A percentile compares a stretch with the other conserved stretches of the same genome.
phyloP scores from a whole-genome alignment of 2,113 vertebrate species.

The Murina feae region DNA sequence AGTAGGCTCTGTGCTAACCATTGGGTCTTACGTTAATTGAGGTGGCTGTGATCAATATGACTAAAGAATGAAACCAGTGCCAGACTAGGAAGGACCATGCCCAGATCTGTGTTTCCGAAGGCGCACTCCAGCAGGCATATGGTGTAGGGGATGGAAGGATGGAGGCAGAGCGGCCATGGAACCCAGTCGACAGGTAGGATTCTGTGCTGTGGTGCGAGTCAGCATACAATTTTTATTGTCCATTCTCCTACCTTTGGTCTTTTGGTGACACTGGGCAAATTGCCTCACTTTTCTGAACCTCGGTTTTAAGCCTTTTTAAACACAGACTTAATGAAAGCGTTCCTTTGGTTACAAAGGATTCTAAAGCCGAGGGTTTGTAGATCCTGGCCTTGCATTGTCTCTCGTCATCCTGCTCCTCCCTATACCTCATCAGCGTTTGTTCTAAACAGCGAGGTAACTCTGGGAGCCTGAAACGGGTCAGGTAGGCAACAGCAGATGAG shows the following conservation, averaged over 20 bases:
- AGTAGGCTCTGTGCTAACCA: background rate
- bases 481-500: accelerated
- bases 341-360: background rate
- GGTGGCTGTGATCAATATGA: background rate
- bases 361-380: background rate
- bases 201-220: accelerated
- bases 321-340: background rate
- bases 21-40: background rate
- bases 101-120: background rate
- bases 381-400: background rate
- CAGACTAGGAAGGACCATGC: background rate
- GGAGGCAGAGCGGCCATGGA: background rate
- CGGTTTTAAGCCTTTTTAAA: background rate
- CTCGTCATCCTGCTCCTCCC: background rate
- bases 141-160: background rate
- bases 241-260: accelerated
- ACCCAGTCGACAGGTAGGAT: background rate
- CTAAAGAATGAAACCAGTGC: background rate
- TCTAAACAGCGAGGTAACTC: background rate
- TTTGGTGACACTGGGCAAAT: background rate
- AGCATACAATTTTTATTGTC: background rate
- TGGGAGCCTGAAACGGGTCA: background rate
- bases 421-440: background rate
- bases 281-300: background rate
- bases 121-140: background rate